Conservation (phyloP, 2,888 invertebrate species). For the Drosophila bunnanda region DNA sequence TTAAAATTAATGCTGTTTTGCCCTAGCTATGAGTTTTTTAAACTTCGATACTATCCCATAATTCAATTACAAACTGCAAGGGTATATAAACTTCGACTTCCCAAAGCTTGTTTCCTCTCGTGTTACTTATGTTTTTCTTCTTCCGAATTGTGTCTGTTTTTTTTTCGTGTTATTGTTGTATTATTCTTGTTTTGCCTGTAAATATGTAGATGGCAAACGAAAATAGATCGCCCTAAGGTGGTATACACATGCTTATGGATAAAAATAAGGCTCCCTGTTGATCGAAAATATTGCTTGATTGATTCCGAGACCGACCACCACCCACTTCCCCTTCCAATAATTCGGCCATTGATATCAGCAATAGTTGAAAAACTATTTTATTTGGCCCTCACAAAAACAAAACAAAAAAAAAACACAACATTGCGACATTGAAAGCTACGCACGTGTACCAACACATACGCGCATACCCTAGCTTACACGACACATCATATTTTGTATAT, state of each 20-base stretch:
- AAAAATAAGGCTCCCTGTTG: constrained; percentile 4
- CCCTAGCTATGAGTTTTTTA: too few species aligned
- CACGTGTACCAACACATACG: constrained; percentile 34
- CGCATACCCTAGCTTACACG: constrained; percentile 3
- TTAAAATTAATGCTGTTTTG: too few species aligned
- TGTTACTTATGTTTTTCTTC: neutral
- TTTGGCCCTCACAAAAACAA: constrained; percentile 28
- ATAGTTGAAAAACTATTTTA: constrained; percentile 27
- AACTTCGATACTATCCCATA: too few species aligned
- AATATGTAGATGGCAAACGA: constrained; percentile 12
- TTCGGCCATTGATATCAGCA: constrained; percentile 25
- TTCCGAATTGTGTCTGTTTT: neutral
- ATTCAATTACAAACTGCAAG: too few species aligned
- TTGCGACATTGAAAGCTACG: constrained; percentile 42
- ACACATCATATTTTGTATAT: constrained; percentile 8
- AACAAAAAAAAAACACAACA: neutral
- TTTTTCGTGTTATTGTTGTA: constrained; percentile 2
- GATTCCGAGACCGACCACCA: constrained; percentile 10
- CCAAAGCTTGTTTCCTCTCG: too few species aligned
- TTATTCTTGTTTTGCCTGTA: neutral
- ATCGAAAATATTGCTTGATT: constrained; percentile 19
- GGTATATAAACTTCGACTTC: too few species aligned
- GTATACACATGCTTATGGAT: neutral
- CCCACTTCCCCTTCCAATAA: constrained; percentile 4
- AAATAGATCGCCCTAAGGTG: constrained; percentile 27